Conservation (phyloP, 1,140 invertebrate genomes). For the Melanaphis sacchari region DNA sequence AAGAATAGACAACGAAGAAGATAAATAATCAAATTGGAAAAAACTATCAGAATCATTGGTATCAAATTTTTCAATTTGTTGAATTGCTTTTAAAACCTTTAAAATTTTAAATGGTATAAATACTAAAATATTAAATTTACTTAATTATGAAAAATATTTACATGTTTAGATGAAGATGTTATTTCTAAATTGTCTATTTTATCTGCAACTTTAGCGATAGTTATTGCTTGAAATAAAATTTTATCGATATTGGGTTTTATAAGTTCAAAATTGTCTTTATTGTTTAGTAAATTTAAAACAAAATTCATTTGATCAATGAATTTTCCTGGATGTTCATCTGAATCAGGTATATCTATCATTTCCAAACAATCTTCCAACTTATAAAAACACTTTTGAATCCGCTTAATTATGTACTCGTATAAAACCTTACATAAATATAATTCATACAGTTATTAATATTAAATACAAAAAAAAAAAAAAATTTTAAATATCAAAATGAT, state of each 20-base stretch:
- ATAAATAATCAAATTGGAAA: constrained; percentile 44
- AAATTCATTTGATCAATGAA: constrained; percentile 49
- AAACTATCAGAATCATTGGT: constrained; percentile 17
- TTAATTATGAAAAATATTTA: background rate
- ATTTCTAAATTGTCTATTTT: constrained; percentile 40
- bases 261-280: background rate
- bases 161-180: constrained; percentile 50
- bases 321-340: constrained; percentile 50
- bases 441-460: background rate
- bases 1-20: constrained; percentile 50
- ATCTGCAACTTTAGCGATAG: constrained; percentile 47
- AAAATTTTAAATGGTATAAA: background rate
- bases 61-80: constrained; percentile 16
- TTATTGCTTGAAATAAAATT: constrained; percentile 54
- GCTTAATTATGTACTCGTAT: constrained; percentile 18
- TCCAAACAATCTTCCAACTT: constrained; percentile 41
- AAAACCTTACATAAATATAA: background rate
- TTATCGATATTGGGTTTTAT: constrained; percentile 39
- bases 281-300: constrained; percentile 33
- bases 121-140: background rate
- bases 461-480: background rate
- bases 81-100: constrained; percentile 52
- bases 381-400: constrained; percentile 55
- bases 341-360: background rate
- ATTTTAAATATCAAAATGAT: background rate